phyloP scores from a whole-genome alignment of 2,888 invertebrate species.

The Aphidius colemani region DNA sequence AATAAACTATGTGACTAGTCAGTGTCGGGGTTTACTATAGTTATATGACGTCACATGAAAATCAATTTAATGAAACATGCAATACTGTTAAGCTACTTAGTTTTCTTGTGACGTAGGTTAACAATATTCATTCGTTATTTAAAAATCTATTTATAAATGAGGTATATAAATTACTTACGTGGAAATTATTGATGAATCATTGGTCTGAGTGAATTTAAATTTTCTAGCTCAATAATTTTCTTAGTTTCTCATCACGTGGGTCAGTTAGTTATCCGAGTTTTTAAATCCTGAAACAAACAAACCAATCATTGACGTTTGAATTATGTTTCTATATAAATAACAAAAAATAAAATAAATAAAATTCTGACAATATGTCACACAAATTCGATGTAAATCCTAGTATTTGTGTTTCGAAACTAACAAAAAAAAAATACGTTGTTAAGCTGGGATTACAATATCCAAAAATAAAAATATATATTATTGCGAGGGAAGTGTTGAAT shows the following conservation, averaged over 20 bases:
- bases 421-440: conserved; percentile 45
- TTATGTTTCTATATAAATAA: neutral
- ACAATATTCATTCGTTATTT: conserved; percentile 1
- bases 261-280: neutral
- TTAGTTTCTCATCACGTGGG: neutral
- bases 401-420: conserved; percentile 35
- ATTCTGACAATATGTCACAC: neutral
- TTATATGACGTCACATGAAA: conserved; percentile 50
- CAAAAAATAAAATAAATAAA: conserved; percentile 4
- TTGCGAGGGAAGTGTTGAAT: conserved; percentile 47
- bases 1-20: conserved; percentile 19
- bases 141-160: conserved; percentile 11
- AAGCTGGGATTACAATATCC: conserved; percentile 52
- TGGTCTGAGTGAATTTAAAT: conserved; percentile 2
- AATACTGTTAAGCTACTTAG: conserved; percentile 32
- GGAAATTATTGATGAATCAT: neutral
- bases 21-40: conserved; percentile 33
- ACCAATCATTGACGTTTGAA: neutral
- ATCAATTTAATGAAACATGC: conserved; percentile 52
- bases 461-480: conserved; percentile 29
- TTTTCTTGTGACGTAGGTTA: conserved; percentile 45
- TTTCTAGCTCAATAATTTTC: no score
- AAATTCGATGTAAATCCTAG: conserved; percentile 39
- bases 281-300: neutral
- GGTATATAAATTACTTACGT: conserved; percentile 1